Evolutionary conservation across 2,113 vertebrate genomes (phyloP), one percentile per base, ranked within the genome.

Genomic region (Hypomesus transpacificus): DNA sequence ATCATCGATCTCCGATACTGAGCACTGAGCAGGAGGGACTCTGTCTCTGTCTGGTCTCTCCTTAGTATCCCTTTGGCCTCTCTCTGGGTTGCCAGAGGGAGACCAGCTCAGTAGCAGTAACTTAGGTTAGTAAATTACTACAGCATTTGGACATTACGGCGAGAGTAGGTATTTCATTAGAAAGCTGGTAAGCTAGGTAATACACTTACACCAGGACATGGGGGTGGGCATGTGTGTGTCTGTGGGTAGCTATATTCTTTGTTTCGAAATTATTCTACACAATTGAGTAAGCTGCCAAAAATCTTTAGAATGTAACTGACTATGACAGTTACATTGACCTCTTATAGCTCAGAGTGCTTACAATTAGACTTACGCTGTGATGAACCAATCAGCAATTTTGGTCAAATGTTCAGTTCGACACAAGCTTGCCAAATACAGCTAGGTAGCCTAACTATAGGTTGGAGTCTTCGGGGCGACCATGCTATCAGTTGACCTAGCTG

Each of bases 1-100:
- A 54, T 14, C 61, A 78, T 78, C 63, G 63, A 78, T 77, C 73
- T 76, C 74, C 82, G 72, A 66, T 79, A 39, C 63, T 59, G 51
- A 68, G 21, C 64, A 57, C 39, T 31, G 24, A n/a, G 69, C 65
- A 58, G 39, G 39, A 46, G 39, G 39, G 39, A 46, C 39, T 56
- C 54, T 18, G 16, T 56, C 17, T 18, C 54, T 56, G 5, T 18
- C 54, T 56, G 54, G 16, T 46, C 39, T 46, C 9, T 46, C 39
- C 39, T 46, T 46, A 46, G 9, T 46, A 79, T 73, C 68, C 73
- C 68, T 73, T 71, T 71, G 54, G 66, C 53, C 67, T 71, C 58
- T 58, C 46, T 71, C 60, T 39, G 52, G 60, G 71, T 46, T 61
- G 39, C 39, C 39, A 46, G 39, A 46, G 39, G 39, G 39, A 46